Base-by-base conservation (phyloP, 2,888 invertebrate species). In the Tenthredo amoena region DNA sequence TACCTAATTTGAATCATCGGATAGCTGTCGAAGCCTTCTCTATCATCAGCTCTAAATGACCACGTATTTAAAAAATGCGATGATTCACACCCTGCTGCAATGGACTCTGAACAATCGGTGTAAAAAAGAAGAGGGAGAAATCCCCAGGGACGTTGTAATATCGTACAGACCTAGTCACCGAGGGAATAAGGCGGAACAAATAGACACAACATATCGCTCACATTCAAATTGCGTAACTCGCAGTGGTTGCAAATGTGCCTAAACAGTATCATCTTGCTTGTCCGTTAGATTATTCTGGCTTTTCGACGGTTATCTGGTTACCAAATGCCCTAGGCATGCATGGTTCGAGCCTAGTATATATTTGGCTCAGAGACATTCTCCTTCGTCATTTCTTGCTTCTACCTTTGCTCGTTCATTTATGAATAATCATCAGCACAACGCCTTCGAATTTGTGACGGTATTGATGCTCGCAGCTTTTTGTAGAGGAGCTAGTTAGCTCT, bases 111-210 rank as follows among this genome's bases (percentile, higher is more conserved):
- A 58, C 47, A 79, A 55, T 65, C 50, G 26, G 47, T 79, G 26
- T 21, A 18, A 47, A 40, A 79, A 65, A 12, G 26, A 68, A 81
- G 79, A 34, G 85, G 21, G 43, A 81, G 18, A 65, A 65, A n/a
- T 34, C 83, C 12, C 31, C 26, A 47, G 47, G 83, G 68, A 68
- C 4, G 10, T 55, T 72, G 68, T 68, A 34, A 71, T 43, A 72
- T 50, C 83, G 68, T 37, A 15, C 15, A 43, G 34, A 84, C 18
- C 31, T 26, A 10, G 26, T 55, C 72, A 9, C 21, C 71, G 4
- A 34, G 85, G 85, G 85, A 85, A 85, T 83, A 83, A 85, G 85
- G 85, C 85, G 85, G 82, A 58, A 85, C 85, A 50, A 82, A 83
- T 72, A 83, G n/a, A 68, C 31, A 18, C 68, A 62, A 77, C 50